Evolutionary conservation across 2,888 invertebrate genomes (phyloP).

Genomic region (Nomada goodeniana): DNA sequence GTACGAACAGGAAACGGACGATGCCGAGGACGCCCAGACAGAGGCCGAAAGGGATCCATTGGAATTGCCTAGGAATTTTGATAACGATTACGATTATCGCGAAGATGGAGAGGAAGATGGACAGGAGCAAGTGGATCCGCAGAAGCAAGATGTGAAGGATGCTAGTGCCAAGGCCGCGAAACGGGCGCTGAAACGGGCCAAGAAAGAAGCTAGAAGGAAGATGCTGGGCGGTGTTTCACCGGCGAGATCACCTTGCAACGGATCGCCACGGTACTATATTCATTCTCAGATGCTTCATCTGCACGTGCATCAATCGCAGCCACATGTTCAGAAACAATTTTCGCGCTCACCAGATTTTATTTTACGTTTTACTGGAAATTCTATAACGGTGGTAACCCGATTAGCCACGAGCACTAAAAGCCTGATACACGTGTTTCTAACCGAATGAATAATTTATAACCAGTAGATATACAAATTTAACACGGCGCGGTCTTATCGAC

Average conservation of each 20-base stretch:
- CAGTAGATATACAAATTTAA: too few species aligned
- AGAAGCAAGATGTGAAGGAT: conserved; percentile 80
- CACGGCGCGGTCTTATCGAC: too few species aligned
- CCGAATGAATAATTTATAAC: too few species aligned
- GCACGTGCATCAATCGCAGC: too few species aligned
- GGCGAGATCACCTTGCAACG: conserved; percentile 83
- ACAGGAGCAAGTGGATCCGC: conserved; percentile 79
- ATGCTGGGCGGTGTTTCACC: conserved; percentile 87
- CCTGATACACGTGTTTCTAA: too few species aligned
- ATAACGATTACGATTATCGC: conserved; percentile 66
- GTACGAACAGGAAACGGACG: conserved; percentile 84
- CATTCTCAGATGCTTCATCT: background rate
- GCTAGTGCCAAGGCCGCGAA: conserved; percentile 89
- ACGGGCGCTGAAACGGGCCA: conserved; percentile 92
- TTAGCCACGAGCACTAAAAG: too few species aligned
- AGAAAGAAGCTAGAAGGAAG: conserved; percentile 90
- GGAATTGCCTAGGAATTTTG: conserved; percentile 75
- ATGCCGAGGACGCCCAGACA: conserved; percentile 86
- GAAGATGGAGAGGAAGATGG: conserved; percentile 75
- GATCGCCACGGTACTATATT: conserved; percentile 78
- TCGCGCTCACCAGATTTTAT: background rate
- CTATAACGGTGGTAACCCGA: too few species aligned
- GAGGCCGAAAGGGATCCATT: conserved; percentile 81
- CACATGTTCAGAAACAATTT: background rate
- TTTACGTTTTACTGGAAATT: background rate